A percentile compares a stretch with the other conserved stretches of the same genome.
phyloP scores from a whole-genome alignment of 1,140 invertebrate species.

The Drepana arcuata region DNA sequence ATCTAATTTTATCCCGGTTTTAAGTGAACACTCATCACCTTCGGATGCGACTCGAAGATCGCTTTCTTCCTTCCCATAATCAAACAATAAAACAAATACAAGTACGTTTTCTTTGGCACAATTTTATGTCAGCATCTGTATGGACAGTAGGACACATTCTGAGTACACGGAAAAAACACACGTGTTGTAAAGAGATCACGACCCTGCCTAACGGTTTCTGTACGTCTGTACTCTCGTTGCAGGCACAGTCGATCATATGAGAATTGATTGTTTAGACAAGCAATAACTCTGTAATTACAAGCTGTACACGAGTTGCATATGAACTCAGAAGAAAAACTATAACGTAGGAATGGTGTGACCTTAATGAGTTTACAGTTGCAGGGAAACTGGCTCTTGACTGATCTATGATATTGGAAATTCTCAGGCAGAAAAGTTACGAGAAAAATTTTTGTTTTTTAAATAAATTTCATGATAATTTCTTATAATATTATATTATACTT shows the following conservation, averaged over 20 bases:
- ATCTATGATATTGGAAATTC: neutral
- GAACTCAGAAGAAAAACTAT: constrained; percentile 7
- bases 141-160: too few relatives aligned
- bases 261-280: constrained; percentile 36
- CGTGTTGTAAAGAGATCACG: constrained; percentile 23
- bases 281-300: constrained; percentile 25
- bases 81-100: too few relatives aligned
- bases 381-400: too few relatives aligned
- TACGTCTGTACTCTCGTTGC: constrained; percentile 10
- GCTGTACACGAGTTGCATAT: constrained; percentile 11
- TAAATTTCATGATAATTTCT: neutral
- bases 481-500: neutral
- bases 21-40: neutral
- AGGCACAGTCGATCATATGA: constrained; percentile 18
- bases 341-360: constrained; percentile 11
- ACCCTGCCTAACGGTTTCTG: constrained; percentile 31
- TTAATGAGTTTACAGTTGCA: too few relatives aligned
- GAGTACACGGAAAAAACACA: constrained; percentile 12
- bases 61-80: too few relatives aligned
- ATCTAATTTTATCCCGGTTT: neutral
- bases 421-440: neutral
- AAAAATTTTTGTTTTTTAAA: neutral
- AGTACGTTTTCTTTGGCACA: neutral
- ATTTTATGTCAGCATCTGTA: neutral
- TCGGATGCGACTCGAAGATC: too few relatives aligned